Conservation (phyloP, 2,888 invertebrate genomes). For the Dolomedes plantarius region DNA sequence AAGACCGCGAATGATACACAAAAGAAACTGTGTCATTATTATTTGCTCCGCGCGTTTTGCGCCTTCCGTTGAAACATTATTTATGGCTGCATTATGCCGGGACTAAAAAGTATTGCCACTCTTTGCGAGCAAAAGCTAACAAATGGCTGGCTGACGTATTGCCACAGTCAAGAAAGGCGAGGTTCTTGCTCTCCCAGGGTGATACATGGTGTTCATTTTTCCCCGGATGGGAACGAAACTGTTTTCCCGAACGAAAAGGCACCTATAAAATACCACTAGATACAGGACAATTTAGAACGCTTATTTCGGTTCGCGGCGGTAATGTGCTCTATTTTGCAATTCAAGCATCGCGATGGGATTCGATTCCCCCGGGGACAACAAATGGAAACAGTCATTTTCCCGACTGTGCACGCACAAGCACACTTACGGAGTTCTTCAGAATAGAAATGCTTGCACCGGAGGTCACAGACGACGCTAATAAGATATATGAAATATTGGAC, state of each 20-base stretch:
- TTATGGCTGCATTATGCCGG: background rate
- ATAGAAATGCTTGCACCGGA: no score
- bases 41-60: background rate
- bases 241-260: background rate
- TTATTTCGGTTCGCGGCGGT: background rate
- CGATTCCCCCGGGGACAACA: no score
- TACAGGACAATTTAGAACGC: background rate
- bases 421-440: no score
- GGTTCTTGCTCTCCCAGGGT: conserved; percentile 54
- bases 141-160: conserved; percentile 36
- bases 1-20: background rate
- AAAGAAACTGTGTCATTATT: background rate
- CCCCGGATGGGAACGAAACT: background rate
- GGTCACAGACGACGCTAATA: no score
- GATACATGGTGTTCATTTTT: conserved; percentile 43
- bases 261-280: background rate
- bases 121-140: background rate
- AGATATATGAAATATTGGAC: no score
- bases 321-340: background rate
- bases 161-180: conserved; percentile 39
- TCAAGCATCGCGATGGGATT: no score
- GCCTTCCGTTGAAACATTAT: background rate
- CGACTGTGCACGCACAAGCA: no score
- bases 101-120: background rate
- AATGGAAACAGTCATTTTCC: no score